Evolutionary conservation across 1,140 invertebrate species (phyloP), one percentile per base, ranked within the genome.

Genomic region (Drosophila tani): DNA sequence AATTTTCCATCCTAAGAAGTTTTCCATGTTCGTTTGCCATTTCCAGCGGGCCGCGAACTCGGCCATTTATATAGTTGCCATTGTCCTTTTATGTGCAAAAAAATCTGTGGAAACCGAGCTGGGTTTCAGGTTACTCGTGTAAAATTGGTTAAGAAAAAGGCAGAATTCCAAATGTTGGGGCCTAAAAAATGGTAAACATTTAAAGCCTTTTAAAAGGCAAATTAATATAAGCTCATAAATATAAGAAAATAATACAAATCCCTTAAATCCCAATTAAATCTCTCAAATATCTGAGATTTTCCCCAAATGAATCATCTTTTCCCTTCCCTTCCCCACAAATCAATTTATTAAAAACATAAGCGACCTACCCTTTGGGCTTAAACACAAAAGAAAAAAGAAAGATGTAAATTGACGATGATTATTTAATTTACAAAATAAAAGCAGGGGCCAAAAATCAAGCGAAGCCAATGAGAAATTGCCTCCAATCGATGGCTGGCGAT

Each of bases 1-100:
- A 82, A 87, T 84, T 84, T 88, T 71, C 53, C 66, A 76, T 43
- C 67, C 70, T 70, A 84, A 87, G 81, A 88, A 88, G 84, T 88
- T 86, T 87, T 83, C 73, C 80, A 77, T 87, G 84, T 68, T 74
- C 84, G 73, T 77, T 90, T 87, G 84, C 81, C 84, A 88, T 88
- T 87, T 82, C 40, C 51, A 59, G 41, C 49, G 50, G 11, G 38
- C 67, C 69, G 50, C 68, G 38, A 71, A 58, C 35, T 41, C 56
- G 27, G 41, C 32, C 38, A 64, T 47, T 59, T 57, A 21, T 35
- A 41, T 58, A 2, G 2, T 35, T 73, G 51, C 27, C 65, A 47
- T 75, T 81, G 71, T 81, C 74, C 80, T 79, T 82, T 79, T 75
- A 56, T 73, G 57, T 43, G n/a, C 11, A 32, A 50, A 40, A 32